Percentiles rank a stretch among this genome's conserved stretches.
Conservation (phyloP, 1,140 invertebrate genomes). For the Elymnias hypermnestra region DNA sequence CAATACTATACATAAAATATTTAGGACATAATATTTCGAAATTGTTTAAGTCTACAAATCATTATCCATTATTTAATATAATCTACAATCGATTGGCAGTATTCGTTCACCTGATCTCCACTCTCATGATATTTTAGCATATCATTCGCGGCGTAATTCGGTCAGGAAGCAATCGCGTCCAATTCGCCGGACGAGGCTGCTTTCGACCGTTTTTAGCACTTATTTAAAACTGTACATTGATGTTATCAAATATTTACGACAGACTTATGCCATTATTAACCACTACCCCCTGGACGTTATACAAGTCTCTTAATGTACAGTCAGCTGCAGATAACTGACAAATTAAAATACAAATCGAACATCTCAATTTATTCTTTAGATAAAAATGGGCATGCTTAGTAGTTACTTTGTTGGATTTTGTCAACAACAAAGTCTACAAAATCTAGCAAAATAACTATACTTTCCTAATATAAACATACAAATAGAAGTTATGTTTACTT, state of each 20-base stretch:
- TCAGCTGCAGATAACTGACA: too few species aligned
- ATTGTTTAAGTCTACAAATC: conserved; percentile 68
- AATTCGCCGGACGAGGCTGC: too few species aligned
- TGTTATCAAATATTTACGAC: conserved; percentile 16
- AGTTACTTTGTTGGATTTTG: too few species aligned
- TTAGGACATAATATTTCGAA: conserved; percentile 69
- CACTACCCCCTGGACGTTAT: conserved; percentile 28
- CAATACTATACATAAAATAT: conserved; percentile 69
- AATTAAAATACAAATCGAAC: too few species aligned
- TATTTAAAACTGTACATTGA: conserved; percentile 24
- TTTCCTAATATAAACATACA: too few species aligned
- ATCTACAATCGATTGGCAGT: conserved; percentile 74
- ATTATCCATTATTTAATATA: conserved; percentile 61
- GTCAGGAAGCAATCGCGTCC: conserved; percentile 4
- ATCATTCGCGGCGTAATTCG: conserved; percentile 34
- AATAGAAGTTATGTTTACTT: too few species aligned
- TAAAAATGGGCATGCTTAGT: too few species aligned
- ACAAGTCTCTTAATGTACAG: conserved; percentile 14
- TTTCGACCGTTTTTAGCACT: too few species aligned
- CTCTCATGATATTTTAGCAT: conserved; percentile 49
- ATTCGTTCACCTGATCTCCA: conserved; percentile 53
- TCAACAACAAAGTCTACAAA: too few species aligned
- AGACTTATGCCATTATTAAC: conserved; percentile 13
- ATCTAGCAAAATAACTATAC: too few species aligned
- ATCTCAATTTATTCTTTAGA: too few species aligned